Conservation (phyloP, 2,113 vertebrate genomes). For the Ovis aries region DNA sequence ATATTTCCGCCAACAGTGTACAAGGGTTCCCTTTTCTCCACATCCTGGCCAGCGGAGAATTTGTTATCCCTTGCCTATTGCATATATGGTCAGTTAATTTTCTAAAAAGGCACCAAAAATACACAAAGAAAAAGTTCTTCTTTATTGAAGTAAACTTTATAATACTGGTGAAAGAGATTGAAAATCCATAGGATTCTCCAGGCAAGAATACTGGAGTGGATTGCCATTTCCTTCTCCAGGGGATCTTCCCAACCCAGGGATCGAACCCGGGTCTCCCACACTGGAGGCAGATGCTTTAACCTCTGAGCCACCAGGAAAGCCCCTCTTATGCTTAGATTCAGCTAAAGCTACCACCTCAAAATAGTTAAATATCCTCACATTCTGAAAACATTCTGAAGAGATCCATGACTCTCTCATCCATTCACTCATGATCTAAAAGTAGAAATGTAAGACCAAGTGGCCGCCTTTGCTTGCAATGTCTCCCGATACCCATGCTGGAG, state of each 20-base stretch:
- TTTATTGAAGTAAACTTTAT: background rate
- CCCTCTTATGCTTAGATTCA: background rate
- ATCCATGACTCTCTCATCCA: background rate
- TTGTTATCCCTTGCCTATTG: background rate
- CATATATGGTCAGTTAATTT: background rate
- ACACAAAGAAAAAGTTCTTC: background rate
- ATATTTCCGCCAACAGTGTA: background rate
- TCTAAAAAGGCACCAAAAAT: background rate
- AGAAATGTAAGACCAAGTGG: background rate
- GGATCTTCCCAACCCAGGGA: too few relatives aligned
- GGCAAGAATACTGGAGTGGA: too few relatives aligned
- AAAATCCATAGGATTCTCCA: background rate
- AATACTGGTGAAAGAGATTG: background rate
- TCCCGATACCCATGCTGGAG: background rate
- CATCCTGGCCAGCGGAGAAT: background rate
- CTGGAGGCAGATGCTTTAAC: too few relatives aligned
- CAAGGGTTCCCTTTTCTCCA: background rate
- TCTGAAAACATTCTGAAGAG: background rate
- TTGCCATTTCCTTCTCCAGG: too few relatives aligned
- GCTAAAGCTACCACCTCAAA: background rate
- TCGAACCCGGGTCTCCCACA: too few relatives aligned
- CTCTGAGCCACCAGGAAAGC: too few relatives aligned
- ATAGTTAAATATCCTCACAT: background rate
- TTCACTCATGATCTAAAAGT: background rate
- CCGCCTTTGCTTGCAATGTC: background rate